Base-by-base conservation (phyloP, 2,797 vertebrate species). In the Onychomys leucogaster region DNA sequence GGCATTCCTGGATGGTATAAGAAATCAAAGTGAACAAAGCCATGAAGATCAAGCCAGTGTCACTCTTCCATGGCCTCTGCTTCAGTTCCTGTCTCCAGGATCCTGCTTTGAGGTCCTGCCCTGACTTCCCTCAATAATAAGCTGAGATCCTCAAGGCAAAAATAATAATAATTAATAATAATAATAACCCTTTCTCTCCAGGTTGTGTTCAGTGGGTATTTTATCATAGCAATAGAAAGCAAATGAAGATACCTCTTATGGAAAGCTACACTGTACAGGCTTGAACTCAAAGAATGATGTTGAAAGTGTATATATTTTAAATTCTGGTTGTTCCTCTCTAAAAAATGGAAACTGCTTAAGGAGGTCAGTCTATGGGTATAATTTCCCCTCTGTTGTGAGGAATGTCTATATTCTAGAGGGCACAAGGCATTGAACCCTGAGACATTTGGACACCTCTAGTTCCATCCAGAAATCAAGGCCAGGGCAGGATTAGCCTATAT, bases 271-370 rank as follows among this genome's bases (percentile, higher is more conserved):
- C 34, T 76, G 4, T 34, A 67, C 86, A 67, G 73, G 32, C 32
- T 96, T 37, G 13, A 92, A 46, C 16, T 86, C 96, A 83, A 61
- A 85, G 43, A 94, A 85, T 37, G 34, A 67, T n/a, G 21, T 52
- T 21, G 1, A 84, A 87, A 27, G 41, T n/a, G 10, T 81, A 92
- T 92, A 11, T 43, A 69, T 57, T 87, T 94, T 88, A 81, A 95
- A 85, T 78, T 77, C 19, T 34, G 0, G 34, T 27, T 93, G 27
- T 37, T 69, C 86, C 52, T 59, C 57, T 76, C 71, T 71, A 32
- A 96, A 57, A 55, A 91, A 32, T 21, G 10, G 41, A 52, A 49
- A 78, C 69, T 32, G 5, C 11, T 13, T 27, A 11, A 49, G 27
- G 43, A 16, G 27, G 32, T 41, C 43, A 34, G 23, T 23, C 9